Percentiles rank a stretch among this genome's conserved stretches.
Evolutionary conservation across 2,113 vertebrate species (phyloP).

Genomic region (Silurus meridionalis): DNA sequence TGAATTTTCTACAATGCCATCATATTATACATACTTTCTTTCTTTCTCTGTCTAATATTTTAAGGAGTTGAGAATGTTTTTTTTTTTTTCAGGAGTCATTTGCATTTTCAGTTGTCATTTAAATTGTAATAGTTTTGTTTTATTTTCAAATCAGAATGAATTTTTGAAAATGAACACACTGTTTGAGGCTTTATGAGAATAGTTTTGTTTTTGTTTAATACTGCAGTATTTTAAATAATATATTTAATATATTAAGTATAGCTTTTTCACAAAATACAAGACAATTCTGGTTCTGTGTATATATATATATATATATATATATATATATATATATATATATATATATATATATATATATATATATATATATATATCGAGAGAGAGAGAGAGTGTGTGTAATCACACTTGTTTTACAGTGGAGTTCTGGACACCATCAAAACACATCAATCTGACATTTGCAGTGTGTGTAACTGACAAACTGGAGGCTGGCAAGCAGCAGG

Average conservation of each 20-base stretch:
- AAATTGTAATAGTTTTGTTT: background rate
- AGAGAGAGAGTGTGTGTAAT: background rate
- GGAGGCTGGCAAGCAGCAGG: background rate
- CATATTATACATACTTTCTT: background rate
- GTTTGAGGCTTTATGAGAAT: too few species aligned
- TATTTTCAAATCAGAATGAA: background rate
- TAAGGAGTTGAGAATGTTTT: background rate
- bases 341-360: too few species aligned
- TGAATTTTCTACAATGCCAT: background rate
- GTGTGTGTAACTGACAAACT: background rate
- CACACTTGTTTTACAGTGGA: background rate
- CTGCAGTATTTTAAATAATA: background rate
- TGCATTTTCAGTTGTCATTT: background rate
- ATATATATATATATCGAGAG: background rate
- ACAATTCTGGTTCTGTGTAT: background rate
- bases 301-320: too few species aligned
- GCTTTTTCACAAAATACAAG: background rate
- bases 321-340: too few species aligned
- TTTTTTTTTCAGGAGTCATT: too few species aligned
- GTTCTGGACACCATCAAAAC: slow-evolving; percentile 10
- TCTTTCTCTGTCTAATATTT: too few species aligned
- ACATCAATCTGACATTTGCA: background rate
- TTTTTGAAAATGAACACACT: background rate
- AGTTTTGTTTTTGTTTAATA: too few species aligned
- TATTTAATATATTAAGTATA: background rate